Percentiles rank a stretch among this genome's conserved stretches.
phyloP scores from a whole-genome alignment of 1,140 invertebrate genomes.

The Drosophila nigromelanica region DNA sequence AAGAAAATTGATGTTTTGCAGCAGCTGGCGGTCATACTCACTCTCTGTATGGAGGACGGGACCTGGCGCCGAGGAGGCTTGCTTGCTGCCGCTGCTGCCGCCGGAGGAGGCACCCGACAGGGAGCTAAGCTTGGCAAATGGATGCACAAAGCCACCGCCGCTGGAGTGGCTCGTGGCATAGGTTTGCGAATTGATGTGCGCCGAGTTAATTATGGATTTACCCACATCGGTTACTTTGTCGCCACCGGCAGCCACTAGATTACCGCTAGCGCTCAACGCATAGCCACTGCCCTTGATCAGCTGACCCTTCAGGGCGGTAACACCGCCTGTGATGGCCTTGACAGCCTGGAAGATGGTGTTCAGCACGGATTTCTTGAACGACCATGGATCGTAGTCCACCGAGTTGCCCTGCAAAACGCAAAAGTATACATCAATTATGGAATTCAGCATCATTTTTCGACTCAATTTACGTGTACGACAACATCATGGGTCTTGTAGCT shows the following conservation, averaged over 20 bases:
- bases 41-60: constrained; percentile 77
- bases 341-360: constrained; percentile 92
- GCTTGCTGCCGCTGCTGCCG: constrained; percentile 70
- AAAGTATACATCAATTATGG: background rate
- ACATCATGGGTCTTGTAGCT: constrained; percentile 83
- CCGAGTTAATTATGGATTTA: constrained; percentile 89
- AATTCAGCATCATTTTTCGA: background rate
- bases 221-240: constrained; percentile 91
- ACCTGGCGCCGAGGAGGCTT: constrained; percentile 36
- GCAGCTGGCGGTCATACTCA: constrained; percentile 62
- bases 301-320: constrained; percentile 92
- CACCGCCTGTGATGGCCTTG: constrained; percentile 93
- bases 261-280: constrained; percentile 89
- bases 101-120: constrained; percentile 79
- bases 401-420: constrained; percentile 82
- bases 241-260: constrained; percentile 85
- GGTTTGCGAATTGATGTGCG: constrained; percentile 86
- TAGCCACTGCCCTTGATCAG: constrained; percentile 92
- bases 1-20: constrained; percentile 33
- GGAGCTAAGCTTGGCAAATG: constrained; percentile 75
- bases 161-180: constrained; percentile 59
- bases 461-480: constrained; percentile 81
- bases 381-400: constrained; percentile 88
- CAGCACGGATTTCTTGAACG: constrained; percentile 91
- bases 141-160: constrained; percentile 58